phyloP scores from a whole-genome alignment of 2,113 vertebrate species.

The Myrmecobius fasciatus region DNA sequence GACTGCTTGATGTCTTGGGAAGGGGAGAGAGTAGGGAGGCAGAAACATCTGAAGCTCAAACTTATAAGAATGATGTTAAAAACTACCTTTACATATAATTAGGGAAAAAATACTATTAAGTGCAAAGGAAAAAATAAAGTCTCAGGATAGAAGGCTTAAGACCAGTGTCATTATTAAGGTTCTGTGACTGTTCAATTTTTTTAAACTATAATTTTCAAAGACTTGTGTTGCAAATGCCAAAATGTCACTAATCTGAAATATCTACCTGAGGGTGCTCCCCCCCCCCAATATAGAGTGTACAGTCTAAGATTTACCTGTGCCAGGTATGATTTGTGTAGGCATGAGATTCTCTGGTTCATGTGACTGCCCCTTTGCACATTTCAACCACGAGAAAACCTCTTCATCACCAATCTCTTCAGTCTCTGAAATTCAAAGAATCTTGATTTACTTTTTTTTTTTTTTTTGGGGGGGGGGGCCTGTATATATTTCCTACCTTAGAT shows the following conservation, averaged over 20 bases:
- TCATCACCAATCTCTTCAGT: constrained; percentile 94
- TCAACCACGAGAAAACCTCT: constrained; percentile 98
- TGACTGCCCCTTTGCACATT: constrained; percentile 98
- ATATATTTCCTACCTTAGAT: background rate
- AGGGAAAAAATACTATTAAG: no score
- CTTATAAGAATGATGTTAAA: no score
- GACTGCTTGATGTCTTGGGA: no score
- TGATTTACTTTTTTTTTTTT: constrained; percentile 45
- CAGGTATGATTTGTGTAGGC: constrained; percentile 99
- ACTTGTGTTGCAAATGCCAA: background rate
- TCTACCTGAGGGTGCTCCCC: background rate
- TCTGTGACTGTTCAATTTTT: background rate
- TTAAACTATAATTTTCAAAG: background rate
- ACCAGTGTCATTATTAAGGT: background rate
- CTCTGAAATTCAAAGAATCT: constrained; percentile 83
- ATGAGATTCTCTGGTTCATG: constrained; percentile 99
- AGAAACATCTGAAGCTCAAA: no score
- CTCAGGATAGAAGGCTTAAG: background rate
- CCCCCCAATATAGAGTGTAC: background rate
- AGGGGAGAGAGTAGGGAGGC: no score
- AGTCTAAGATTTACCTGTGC: constrained; percentile 89
- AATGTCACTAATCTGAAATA: background rate
- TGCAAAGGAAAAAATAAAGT: background rate
- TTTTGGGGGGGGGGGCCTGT: no score
- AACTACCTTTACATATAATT: no score